phyloP scores from a whole-genome alignment of 2,797 vertebrate genomes.

The Melopsittacus undulatus region DNA sequence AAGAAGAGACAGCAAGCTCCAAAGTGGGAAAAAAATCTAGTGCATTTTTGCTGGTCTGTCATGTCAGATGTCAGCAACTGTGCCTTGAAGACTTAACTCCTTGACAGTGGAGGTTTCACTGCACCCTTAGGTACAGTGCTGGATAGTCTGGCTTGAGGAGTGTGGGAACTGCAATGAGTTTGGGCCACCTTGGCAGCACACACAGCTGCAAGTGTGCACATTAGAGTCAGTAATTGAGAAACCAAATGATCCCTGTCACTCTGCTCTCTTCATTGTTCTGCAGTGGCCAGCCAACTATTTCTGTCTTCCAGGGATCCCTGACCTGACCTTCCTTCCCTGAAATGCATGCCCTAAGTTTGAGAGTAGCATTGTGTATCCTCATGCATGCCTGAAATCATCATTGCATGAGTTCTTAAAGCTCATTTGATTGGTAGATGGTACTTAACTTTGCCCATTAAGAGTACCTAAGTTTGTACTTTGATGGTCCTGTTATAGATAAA shows the following conservation, averaged over 20 bases:
- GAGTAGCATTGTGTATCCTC: not conserved
- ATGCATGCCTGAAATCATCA: not conserved
- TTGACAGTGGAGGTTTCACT: not conserved
- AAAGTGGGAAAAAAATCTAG: not conserved
- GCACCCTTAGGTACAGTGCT: not conserved
- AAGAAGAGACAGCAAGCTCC: not conserved
- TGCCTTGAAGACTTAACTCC: not conserved
- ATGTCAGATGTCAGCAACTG: not conserved
- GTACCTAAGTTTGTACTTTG: not conserved
- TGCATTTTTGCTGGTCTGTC: not conserved
- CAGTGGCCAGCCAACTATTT: not conserved
- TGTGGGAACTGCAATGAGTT: accelerated
- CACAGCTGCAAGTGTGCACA: not conserved
- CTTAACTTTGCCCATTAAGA: not conserved
- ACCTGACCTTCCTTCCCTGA: not conserved
- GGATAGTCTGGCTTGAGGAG: not conserved
- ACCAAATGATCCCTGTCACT: not conserved
- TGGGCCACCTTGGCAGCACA: not conserved
- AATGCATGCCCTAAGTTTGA: not conserved
- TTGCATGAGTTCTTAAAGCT: not conserved
- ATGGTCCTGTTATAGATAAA: not conserved
- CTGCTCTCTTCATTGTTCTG: not conserved
- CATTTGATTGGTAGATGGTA: not conserved
- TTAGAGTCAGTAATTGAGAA: not conserved
- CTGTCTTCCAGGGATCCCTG: not conserved